phyloP scores from a whole-genome alignment of 2,797 vertebrate genomes.

The Artibeus lituratus region DNA sequence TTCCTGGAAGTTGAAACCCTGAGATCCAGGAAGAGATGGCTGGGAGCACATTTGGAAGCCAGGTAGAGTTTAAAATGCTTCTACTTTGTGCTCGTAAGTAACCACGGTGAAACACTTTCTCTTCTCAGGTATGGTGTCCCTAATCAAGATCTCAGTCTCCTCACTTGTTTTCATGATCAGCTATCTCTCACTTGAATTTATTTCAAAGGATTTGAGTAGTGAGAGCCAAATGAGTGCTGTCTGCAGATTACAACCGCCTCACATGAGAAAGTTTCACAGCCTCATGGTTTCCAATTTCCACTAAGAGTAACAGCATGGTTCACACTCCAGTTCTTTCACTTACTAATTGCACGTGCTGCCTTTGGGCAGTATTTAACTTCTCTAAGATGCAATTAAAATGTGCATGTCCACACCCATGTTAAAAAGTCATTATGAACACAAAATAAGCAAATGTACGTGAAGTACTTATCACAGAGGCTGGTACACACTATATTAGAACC shows the following conservation, averaged over 20 bases:
- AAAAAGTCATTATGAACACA: not conserved
- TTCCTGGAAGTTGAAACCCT: not conserved
- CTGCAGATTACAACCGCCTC: not conserved
- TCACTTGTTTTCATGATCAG: not conserved
- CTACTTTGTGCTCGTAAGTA: not conserved
- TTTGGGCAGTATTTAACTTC: not conserved
- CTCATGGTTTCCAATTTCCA: too few species aligned
- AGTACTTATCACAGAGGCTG: not conserved
- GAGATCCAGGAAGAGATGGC: not conserved
- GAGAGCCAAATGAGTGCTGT: not conserved
- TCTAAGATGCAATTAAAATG: not conserved
- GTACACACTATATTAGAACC: not conserved
- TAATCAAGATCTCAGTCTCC: not conserved
- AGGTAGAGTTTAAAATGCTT: not conserved
- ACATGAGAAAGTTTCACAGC: not conserved
- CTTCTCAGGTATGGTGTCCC: not conserved
- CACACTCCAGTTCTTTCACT: not conserved
- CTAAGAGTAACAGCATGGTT: not conserved
- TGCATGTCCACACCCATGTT: not conserved
- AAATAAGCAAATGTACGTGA: not conserved
- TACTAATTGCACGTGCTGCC: not conserved
- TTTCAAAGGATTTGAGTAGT: not conserved
- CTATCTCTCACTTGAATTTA: not conserved
- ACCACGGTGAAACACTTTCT: not conserved
- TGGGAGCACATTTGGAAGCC: not conserved